Percentiles rank a stretch among this genome's conserved stretches.
These are phyloP conservation scores for Spea multiplicata DNA, from an alignment of 2,113 vertebrate genomes.

Conservation along the genomic window DNA sequence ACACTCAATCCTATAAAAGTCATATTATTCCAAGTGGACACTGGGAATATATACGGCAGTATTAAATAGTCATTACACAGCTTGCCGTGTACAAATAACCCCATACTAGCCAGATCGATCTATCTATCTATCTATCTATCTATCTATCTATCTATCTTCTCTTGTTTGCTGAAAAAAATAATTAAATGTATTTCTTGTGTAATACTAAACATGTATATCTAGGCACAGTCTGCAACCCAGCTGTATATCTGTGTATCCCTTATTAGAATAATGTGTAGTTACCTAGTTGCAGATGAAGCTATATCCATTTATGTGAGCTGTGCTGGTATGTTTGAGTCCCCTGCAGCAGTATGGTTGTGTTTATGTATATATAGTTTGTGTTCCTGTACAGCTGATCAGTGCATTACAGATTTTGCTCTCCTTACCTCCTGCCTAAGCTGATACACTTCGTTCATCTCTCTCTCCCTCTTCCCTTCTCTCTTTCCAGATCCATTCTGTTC, in stretches of 20 bases:
- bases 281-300: not conserved
- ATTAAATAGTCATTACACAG: not conserved
- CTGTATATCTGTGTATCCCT: not conserved
- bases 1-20: not conserved
- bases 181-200: too few relatives aligned
- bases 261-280: not conserved
- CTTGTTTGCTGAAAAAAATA: too few relatives aligned
- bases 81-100: not conserved
- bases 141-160: not conserved
- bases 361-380: not conserved
- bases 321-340: not conserved
- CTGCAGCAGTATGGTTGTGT: not conserved
- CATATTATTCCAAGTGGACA: not conserved
- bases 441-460: conserved; percentile 22
- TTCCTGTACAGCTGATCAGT: not conserved
- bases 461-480: conserved; percentile 10
- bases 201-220: not conserved
- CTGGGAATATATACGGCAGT: not conserved
- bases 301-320: not conserved
- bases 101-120: too few relatives aligned
- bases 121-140: not conserved
- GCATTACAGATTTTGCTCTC: conserved; percentile 10
- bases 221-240: not conserved
- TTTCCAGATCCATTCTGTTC: not conserved
- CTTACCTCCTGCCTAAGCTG: conserved; percentile 24